Percentiles rank a stretch among this genome's conserved stretches.
Evolutionary conservation across 2,888 invertebrate species (phyloP).

Genomic region (Patella pellucida): DNA sequence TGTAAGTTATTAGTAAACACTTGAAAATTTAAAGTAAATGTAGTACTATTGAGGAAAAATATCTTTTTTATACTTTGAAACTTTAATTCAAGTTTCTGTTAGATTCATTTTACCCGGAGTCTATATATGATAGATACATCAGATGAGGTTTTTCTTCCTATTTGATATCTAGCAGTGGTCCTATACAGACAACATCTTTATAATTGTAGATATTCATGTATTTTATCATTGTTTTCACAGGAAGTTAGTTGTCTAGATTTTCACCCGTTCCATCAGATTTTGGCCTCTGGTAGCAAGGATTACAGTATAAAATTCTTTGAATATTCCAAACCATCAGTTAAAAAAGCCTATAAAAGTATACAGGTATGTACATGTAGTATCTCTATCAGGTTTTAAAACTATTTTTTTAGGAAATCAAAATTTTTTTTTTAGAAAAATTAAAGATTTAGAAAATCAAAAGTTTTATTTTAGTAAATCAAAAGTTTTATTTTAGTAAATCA

Average conservation of each 20-base stretch:
- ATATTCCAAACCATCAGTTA: slow-evolving; percentile 97
- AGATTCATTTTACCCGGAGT: not conserved
- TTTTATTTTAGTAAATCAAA: not conserved
- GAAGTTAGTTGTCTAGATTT: slow-evolving; percentile 97
- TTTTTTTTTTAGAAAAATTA: not conserved
- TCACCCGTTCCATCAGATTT: slow-evolving; percentile 87
- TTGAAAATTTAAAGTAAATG: too few relatives aligned
- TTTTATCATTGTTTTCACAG: slow-evolving; percentile 50
- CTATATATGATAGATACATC: not conserved
- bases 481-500: not conserved
- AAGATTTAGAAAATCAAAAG: not conserved
- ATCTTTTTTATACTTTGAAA: not conserved
- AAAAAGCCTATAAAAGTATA: slow-evolving; percentile 96
- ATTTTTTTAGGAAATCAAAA: not conserved
- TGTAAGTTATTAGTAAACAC: slow-evolving; percentile 54
- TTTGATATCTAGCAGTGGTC: not conserved
- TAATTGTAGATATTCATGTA: not conserved
- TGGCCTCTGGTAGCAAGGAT: slow-evolving; percentile 95
- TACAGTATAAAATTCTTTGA: slow-evolving; percentile 96
- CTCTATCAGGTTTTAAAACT: not conserved
- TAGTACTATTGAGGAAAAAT: too few relatives aligned
- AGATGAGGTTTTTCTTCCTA: not conserved
- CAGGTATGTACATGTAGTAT: slow-evolving; percentile 76
- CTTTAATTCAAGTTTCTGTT: not conserved
- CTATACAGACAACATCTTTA: too few relatives aligned